Evolutionary conservation across 1,140 invertebrate genomes (phyloP).

Genomic region (Trichomalopsis sarcophagae): DNA sequence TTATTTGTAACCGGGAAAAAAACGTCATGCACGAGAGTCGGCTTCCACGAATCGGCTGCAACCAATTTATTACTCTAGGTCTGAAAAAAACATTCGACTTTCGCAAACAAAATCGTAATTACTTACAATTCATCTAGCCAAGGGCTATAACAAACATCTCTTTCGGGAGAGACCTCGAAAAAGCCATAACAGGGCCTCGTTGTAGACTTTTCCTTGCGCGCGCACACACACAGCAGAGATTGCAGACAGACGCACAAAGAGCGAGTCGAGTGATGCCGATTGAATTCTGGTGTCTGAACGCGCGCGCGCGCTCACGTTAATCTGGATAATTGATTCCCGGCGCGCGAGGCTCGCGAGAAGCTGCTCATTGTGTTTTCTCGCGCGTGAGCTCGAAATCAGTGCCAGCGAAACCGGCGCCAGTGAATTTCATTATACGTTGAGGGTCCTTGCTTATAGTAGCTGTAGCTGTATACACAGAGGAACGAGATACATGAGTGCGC

Average conservation of each 20-base stretch:
- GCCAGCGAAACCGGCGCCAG: background rate
- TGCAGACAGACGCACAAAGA: background rate
- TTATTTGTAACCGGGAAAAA: background rate
- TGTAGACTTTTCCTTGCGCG: no score
- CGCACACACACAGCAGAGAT: no score
- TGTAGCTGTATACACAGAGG: background rate
- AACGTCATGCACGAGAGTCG: no score
- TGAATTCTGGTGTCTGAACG: background rate
- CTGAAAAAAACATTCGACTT: no score
- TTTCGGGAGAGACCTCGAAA: no score
- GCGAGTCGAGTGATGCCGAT: background rate
- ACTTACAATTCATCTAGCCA: no score
- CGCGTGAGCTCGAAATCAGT: background rate
- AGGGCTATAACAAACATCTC: no score
- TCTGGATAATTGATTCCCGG: constrained; percentile 52
- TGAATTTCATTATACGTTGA: constrained; percentile 42
- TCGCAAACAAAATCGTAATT: no score
- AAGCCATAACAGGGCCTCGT: no score
- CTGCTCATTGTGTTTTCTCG: background rate
- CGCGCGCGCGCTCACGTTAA: constrained; percentile 31
- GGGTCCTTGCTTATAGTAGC: background rate
- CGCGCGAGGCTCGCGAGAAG: background rate
- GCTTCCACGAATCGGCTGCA: no score
- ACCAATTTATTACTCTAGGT: no score
- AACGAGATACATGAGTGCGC: background rate